Percentiles rank a stretch among this genome's conserved stretches.
Evolutionary conservation across 2,113 vertebrate genomes (phyloP).

Genomic region (Sula dactylatra): DNA sequence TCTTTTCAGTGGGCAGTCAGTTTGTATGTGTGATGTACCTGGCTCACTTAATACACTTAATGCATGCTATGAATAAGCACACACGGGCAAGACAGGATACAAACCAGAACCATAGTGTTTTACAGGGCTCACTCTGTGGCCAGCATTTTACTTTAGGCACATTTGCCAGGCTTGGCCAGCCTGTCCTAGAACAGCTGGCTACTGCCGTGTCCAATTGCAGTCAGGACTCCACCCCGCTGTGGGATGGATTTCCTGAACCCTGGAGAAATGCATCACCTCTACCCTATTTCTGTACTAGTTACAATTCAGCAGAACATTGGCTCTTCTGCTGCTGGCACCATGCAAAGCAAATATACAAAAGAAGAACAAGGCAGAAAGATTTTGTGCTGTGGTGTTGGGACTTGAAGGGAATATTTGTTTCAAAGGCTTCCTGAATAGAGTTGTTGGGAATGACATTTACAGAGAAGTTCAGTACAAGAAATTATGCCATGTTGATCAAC

Average conservation of each 20-base stretch:
- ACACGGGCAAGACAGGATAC: not conserved
- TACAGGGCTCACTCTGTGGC: not conserved
- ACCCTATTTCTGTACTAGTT: not conserved
- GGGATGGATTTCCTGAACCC: not conserved
- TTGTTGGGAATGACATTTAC: not conserved
- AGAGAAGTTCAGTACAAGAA: not conserved
- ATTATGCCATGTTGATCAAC: not conserved
- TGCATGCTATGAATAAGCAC: not conserved
- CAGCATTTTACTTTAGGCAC: not conserved
- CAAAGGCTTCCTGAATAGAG: not conserved
- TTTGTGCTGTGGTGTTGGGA: not conserved
- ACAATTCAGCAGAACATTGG: not conserved
- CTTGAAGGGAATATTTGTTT: not conserved
- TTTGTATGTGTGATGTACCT: not conserved
- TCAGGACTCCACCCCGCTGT: not conserved
- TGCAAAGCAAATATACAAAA: not conserved
- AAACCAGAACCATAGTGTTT: not conserved
- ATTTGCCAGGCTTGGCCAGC: not conserved
- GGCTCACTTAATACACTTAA: not conserved
- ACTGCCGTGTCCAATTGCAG: not conserved
- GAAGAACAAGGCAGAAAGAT: not conserved
- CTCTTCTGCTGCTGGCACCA: not conserved
- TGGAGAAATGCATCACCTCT: not conserved
- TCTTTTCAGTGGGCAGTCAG: not conserved
- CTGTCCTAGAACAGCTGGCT: not conserved